Conservation (phyloP, 2,797 vertebrate species). For the Phaenicophaeus curvirostris region DNA sequence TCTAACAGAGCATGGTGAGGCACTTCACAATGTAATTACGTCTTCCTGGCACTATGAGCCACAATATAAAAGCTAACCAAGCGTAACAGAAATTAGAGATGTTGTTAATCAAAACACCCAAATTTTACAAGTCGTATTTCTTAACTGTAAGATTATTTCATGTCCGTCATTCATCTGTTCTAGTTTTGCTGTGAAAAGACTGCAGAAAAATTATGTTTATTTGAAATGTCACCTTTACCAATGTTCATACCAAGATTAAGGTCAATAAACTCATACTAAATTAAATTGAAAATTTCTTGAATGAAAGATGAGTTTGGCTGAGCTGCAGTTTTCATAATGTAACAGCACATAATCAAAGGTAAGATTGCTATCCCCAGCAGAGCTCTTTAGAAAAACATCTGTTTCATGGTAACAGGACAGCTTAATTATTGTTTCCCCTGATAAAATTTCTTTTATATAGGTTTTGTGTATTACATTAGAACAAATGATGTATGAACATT, state of each 20-base stretch:
- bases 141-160: slow-evolving; percentile 19
- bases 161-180: background rate
- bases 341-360: background rate
- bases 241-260: slow-evolving; percentile 15
- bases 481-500: background rate
- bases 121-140: background rate
- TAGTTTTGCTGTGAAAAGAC: background rate
- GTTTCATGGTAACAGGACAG: background rate
- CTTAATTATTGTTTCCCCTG: background rate
- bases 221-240: slow-evolving; percentile 52
- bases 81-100: slow-evolving; percentile 22
- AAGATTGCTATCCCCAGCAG: background rate
- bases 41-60: background rate
- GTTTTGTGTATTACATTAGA: slow-evolving; percentile 5
- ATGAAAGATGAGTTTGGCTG: background rate
- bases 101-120: background rate
- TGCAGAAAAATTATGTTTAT: slow-evolving; percentile 23
- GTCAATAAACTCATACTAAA: background rate
- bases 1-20: background rate
- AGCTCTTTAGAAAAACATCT: background rate
- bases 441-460: background rate
- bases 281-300: slow-evolving; percentile 23
- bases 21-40: slow-evolving; percentile 13
- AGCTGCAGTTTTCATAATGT: background rate
- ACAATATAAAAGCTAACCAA: slow-evolving; percentile 11